Evolutionary conservation across 1,140 invertebrate genomes (phyloP).

Genomic region (Theocolax elegans): DNA sequence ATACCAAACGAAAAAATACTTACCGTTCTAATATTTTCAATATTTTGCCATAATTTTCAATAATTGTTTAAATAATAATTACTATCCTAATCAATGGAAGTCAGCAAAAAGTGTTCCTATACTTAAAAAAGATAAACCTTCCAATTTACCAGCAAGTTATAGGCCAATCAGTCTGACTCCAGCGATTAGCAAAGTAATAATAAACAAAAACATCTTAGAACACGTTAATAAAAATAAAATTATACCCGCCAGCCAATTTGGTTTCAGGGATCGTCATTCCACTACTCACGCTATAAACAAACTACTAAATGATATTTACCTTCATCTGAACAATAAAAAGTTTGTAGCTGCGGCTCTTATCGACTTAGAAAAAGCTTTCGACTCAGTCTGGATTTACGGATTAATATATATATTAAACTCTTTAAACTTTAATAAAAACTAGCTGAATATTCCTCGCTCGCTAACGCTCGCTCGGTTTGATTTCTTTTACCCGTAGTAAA

Average conservation of each 20-base stretch:
- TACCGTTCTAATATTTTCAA: no score
- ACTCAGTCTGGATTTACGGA: conserved; percentile 45
- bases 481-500: no score
- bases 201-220: conserved; percentile 34
- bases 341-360: conserved; percentile 48
- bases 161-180: conserved; percentile 35
- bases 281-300: conserved; percentile 39
- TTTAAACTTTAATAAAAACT: no score
- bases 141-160: neutral
- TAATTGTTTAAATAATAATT: neutral
- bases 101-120: neutral
- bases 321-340: conserved; percentile 41
- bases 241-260: conserved; percentile 44
- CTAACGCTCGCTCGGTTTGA: no score
- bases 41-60: conserved; percentile 1
- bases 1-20: no score
- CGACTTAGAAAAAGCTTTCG: conserved; percentile 54
- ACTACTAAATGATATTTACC: conserved; percentile 32
- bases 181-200: conserved; percentile 42
- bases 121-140: neutral
- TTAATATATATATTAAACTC: conserved; percentile 44
- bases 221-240: conserved; percentile 41
- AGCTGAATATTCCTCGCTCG: no score
- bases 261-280: conserved; percentile 37
- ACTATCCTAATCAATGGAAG: neutral